These are phyloP conservation scores for Drymonia ruficornis DNA, from an alignment of 2,888 invertebrate species.

Conservation along the genomic window DNA sequence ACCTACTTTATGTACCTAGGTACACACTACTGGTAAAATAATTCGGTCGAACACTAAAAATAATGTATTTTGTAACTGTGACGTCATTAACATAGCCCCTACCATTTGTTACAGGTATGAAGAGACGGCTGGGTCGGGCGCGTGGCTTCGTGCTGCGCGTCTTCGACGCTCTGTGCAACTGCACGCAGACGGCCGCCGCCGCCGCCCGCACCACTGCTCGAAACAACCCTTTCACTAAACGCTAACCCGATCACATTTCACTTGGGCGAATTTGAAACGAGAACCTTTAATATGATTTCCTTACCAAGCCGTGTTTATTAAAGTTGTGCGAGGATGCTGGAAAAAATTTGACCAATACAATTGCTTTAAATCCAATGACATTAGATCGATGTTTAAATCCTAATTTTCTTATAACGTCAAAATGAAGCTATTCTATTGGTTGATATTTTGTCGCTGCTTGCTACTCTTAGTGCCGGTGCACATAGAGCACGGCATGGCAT, in stretches of 20 bases:
- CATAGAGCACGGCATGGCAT: no score
- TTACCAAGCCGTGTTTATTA: neutral
- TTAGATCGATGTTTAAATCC: no score
- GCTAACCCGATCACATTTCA: conserved; percentile 61
- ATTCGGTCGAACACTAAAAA: no score
- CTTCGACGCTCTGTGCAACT: conserved; percentile 87
- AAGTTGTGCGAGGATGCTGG: neutral
- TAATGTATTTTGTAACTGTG: neutral
- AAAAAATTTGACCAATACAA: neutral
- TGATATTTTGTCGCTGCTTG: no score
- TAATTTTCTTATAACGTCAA: no score
- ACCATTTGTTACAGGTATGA: conserved; percentile 76
- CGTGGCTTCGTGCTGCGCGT: conserved; percentile 86
- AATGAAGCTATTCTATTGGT: no score
- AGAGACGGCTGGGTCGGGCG: conserved; percentile 85
- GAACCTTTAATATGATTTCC: conserved; percentile 10
- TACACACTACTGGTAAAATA: no score
- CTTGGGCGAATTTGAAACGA: conserved; percentile 17
- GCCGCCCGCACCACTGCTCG: conserved; percentile 80
- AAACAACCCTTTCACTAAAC: conserved; percentile 74
- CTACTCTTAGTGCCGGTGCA: no score
- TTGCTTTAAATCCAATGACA: no score
- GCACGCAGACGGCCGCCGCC: conserved; percentile 84
- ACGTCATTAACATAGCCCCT: neutral
- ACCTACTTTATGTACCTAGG: no score